Base-by-base conservation (phyloP, 2,888 invertebrate genomes). In the Poecilus cupreus region DNA sequence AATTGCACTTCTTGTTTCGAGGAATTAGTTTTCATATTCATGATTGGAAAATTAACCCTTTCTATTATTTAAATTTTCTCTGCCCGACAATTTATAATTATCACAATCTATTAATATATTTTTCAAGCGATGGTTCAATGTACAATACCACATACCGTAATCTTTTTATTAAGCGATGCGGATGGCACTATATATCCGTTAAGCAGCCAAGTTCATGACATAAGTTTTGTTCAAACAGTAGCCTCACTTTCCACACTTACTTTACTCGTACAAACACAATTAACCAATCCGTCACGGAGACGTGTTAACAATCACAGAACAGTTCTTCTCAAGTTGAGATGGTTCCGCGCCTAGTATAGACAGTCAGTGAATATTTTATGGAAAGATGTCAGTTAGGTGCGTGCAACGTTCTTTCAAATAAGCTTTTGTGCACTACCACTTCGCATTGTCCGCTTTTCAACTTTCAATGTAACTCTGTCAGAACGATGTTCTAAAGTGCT, bases 141-240 rank as follows among this genome's bases (percentile, higher is more conserved):
- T n/a, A n/a, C n/a, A n/a, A n/a, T n/a, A n/a, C n/a, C n/a, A n/a
- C n/a, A n/a, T n/a, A n/a, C n/a, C n/a, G n/a, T n/a, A n/a, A n/a
- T n/a, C n/a, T n/a, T n/a, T n/a, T n/a, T n/a, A n/a, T n/a, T n/a
- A n/a, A n/a, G n/a, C n/a, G n/a, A n/a, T n/a, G n/a, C n/a, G n/a
- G n/a, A n/a, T n/a, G n/a, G n/a, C n/a, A n/a, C n/a, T n/a, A n/a
- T n/a, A n/a, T n/a, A n/a, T 22, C 54, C 54, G 54, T 54, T 51
- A 54, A 54, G 20, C 20, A 54, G 54, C 20, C 54, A 20, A 11
- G 6, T 32, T 32, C 32, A 6, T 32, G 6, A 32, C 32, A 32
- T 32, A 54, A 54, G 54, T 54, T 22, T 22, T 54, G 54, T 54
- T 22, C 54, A 60, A 60, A 60, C 60, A 60, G 60, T 60, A 60